Percentiles rank a stretch among this genome's conserved stretches.
These are phyloP conservation scores for Megamerina dolium DNA, from an alignment of 2,888 invertebrate genomes.

Conservation along the genomic window DNA sequence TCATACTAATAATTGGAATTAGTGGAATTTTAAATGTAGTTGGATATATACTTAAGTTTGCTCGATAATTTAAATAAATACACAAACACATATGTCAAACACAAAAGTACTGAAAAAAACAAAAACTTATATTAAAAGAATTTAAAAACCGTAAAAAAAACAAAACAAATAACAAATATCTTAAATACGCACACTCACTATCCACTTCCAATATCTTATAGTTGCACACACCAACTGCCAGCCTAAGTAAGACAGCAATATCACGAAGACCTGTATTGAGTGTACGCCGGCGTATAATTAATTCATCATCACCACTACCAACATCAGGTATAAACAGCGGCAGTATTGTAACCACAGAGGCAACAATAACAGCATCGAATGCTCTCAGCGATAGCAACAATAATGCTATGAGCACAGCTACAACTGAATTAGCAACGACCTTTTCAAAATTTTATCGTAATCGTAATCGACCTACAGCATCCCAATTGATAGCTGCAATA, in stretches of 20 bases:
- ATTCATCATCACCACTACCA: slow-evolving; percentile 26
- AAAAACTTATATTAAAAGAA: too few species aligned
- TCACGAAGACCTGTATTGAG: slow-evolving; percentile 43
- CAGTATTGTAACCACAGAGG: slow-evolving; percentile 12
- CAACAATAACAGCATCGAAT: slow-evolving; percentile 20
- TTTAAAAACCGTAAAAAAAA: too few species aligned
- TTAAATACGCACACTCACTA: too few species aligned
- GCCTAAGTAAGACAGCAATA: slow-evolving; percentile 21
- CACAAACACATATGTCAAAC: too few species aligned
- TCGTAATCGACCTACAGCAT: slow-evolving; percentile 15
- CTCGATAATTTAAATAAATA: too few species aligned
- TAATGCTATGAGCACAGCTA: slow-evolving; percentile 3
- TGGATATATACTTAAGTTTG: too few species aligned
- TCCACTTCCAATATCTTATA: slow-evolving; percentile 23
- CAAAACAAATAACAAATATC: too few species aligned
- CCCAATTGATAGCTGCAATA: slow-evolving; percentile 12
- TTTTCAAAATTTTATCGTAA: slow-evolving; percentile 30
- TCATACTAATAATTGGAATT: too few species aligned
- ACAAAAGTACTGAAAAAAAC: too few species aligned
- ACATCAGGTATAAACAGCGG: slow-evolving; percentile 10
- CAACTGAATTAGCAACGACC: slow-evolving; percentile 29
- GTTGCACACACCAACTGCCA: slow-evolving; percentile 26
- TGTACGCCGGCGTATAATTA: slow-evolving; percentile 42
- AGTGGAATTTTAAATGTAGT: too few species aligned
- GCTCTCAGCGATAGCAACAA: slow-evolving; percentile 16